Base-by-base conservation (phyloP, 2,113 vertebrate genomes). In the Vimba vimba region DNA sequence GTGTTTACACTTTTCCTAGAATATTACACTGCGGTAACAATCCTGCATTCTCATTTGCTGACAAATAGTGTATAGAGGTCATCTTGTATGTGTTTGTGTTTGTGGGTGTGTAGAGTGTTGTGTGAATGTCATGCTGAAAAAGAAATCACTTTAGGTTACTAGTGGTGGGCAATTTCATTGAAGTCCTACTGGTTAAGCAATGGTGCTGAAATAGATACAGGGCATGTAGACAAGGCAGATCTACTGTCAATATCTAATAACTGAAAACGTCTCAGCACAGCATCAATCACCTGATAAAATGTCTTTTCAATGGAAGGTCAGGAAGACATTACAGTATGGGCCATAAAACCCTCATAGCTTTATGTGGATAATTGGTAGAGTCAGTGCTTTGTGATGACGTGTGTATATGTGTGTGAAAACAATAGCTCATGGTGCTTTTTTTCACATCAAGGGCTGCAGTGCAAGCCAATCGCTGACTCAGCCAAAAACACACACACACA, bases 391-490 rank as follows among this genome's bases (percentile, higher is more conserved):
- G 73, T 76, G 39, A 30, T 76, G 73, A 76, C 19, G 30, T 80
- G 59, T 50, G 73, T 62, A 36, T 43, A 15, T 80, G 57, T 79
- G 55, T 43, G 36, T 27, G 79, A 82, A 36, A 79, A 84, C 85
- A 86, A 86, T 84, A 45, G 59, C 47, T 82, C 47, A 68, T 55
- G 19, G 27, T 0, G 12, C 30, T 77, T 87, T 85, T 27, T 50
- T 80, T 64, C 82, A 82, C 60, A 60, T 80, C 10, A 60, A 68
- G 23, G 27, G 66, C 85, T 81, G 64, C 68, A 60, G 66, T 71
- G n/a, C 66, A 55, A 71, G 21, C 39, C 30, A 57, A 68, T 62
- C 77, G 87, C 84, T 88, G 81, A 86, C 85, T 80, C 66, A 76
- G 69, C 47, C 83, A 47, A 27, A 55, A 27, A 36, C 19, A 27